phyloP scores from a whole-genome alignment of 2,888 invertebrate genomes.

The Stenodera caucasica region DNA sequence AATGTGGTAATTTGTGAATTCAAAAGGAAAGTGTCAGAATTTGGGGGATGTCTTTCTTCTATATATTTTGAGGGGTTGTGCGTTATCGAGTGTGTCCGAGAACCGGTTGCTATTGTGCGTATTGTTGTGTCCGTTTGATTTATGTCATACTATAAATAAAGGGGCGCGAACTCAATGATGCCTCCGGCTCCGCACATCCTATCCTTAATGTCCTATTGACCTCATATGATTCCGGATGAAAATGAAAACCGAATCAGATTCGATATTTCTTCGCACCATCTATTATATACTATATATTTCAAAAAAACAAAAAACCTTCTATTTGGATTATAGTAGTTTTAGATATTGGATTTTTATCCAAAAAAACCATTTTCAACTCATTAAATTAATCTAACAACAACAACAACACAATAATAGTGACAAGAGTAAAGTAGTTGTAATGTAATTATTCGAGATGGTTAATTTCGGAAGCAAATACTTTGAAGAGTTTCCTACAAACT shows the following conservation, averaged over 20 bases:
- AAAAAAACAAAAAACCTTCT: no score
- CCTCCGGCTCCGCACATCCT: conserved; percentile 37
- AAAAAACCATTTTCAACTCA: neutral
- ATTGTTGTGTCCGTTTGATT: conserved; percentile 47
- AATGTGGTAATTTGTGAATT: conserved; percentile 37
- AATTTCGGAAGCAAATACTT: neutral
- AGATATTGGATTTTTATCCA: no score
- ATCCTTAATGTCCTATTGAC: conserved; percentile 26
- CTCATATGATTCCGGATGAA: conserved; percentile 6
- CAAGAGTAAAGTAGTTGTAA: neutral
- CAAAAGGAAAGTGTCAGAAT: conserved; percentile 27
- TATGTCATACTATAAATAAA: conserved; percentile 45
- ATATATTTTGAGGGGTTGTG: conserved; percentile 25
- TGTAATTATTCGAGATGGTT: neutral
- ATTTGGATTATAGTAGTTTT: no score
- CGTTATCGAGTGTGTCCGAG: conserved; percentile 45
- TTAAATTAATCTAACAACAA: neutral
- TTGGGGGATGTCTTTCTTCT: conserved; percentile 12
- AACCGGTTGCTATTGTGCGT: conserved; percentile 44
- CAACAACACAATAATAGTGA: neutral
- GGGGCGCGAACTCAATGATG: conserved; percentile 47
- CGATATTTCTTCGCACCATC: neutral
- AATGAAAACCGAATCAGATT: neutral
- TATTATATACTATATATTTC: no score
- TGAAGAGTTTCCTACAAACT: neutral